These are phyloP conservation scores for Dascyllus trimaculatus DNA, from an alignment of 2,113 vertebrate species.

Conservation along the genomic window DNA sequence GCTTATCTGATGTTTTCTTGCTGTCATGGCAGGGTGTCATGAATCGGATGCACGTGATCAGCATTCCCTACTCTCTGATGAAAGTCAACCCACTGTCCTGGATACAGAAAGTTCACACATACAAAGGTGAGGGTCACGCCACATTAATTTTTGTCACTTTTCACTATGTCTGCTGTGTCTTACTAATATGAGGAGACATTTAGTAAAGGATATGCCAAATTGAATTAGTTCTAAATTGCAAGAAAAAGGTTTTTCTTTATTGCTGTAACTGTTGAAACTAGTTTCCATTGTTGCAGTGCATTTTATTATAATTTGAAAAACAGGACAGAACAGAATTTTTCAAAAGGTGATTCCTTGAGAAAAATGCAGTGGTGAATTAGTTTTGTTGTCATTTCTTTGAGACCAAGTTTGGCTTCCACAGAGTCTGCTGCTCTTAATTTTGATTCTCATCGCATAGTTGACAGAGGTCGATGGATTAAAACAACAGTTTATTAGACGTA, in stretches of 20 bases:
- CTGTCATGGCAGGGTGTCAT: slow-evolving; percentile 89
- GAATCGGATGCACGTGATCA: slow-evolving; percentile 97
- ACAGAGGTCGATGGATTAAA: slow-evolving; percentile 17
- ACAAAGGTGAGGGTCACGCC: slow-evolving; percentile 88
- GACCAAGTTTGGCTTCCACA: background rate
- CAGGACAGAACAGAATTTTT: no score
- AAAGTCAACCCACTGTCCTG: slow-evolving; percentile 98
- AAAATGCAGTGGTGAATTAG: no score
- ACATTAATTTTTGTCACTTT: background rate
- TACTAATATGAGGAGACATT: no score
- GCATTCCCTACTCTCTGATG: slow-evolving; percentile 97
- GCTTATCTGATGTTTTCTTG: slow-evolving; percentile 26
- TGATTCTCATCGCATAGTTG: slow-evolving; percentile 17
- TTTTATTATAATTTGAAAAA: no score
- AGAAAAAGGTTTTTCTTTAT: no score
- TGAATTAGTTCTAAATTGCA: no score
- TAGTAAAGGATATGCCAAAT: no score
- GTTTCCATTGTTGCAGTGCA: no score
- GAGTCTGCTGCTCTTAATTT: background rate
- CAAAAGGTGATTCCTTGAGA: no score
- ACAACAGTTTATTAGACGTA: slow-evolving; percentile 17
- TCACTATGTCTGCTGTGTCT: background rate
- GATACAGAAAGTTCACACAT: slow-evolving; percentile 96
- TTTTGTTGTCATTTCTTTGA: no score
- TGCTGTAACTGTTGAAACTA: no score